Percentiles rank a stretch among this genome's conserved stretches.
phyloP scores from a whole-genome alignment of 2,888 invertebrate genomes.

The Nineta flava region DNA sequence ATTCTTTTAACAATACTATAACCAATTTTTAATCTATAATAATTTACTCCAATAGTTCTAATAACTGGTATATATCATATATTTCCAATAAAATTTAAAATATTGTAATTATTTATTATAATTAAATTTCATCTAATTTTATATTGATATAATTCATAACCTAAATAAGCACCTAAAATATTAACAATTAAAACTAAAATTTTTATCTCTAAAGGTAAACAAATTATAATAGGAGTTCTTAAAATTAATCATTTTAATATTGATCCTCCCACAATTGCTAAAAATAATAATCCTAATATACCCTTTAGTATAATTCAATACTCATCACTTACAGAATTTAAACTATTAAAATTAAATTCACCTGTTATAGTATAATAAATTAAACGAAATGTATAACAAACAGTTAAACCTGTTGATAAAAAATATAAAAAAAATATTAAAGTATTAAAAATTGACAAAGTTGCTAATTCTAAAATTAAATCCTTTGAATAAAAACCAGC shows the following conservation, averaged over 20 bases:
- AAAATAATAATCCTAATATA: slow-evolving; percentile 23
- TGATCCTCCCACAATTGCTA: slow-evolving; percentile 31
- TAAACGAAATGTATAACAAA: slow-evolving; percentile 36
- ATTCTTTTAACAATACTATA: too few relatives aligned
- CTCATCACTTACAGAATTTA: too few relatives aligned
- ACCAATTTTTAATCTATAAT: too few relatives aligned
- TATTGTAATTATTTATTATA: not conserved
- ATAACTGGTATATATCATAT: too few relatives aligned
- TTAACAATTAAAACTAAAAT: slow-evolving; percentile 32
- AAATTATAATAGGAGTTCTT: slow-evolving; percentile 30
- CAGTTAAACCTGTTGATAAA: slow-evolving; percentile 37
- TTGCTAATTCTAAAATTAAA: slow-evolving; percentile 40
- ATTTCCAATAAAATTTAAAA: too few relatives aligned
- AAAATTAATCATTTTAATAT: slow-evolving; percentile 35
- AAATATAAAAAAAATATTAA: too few relatives aligned
- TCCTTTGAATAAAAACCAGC: slow-evolving; percentile 49
- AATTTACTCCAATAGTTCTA: too few relatives aligned
- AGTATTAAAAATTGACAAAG: slow-evolving; percentile 35
- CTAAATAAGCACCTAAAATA: slow-evolving; percentile 25
- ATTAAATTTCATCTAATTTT: slow-evolving; percentile 30
- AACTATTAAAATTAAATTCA: slow-evolving; percentile 16
- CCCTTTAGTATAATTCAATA: too few relatives aligned
- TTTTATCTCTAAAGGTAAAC: slow-evolving; percentile 23
- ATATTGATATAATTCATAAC: slow-evolving; percentile 28
- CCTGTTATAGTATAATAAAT: slow-evolving; percentile 32